These are phyloP conservation scores for Eulimnadia texana DNA, from an alignment of 1,140 invertebrate species.

Conservation along the genomic window DNA sequence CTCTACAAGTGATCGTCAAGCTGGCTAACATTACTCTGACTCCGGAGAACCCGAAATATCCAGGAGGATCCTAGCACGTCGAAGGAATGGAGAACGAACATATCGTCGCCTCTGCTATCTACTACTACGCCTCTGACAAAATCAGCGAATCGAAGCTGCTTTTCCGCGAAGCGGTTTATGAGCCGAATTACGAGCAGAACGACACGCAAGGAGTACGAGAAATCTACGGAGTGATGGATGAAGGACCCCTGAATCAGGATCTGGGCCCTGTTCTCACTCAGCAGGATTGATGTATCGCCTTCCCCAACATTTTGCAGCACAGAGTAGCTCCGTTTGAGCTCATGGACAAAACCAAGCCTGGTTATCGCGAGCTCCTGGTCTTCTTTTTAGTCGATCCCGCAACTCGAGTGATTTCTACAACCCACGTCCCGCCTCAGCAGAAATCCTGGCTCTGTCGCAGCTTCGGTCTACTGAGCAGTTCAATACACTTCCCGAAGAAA, in stretches of 20 bases:
- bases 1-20: too few species aligned
- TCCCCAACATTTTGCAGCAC: conserved; percentile 16
- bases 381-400: conserved; percentile 14
- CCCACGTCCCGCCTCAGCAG: too few species aligned
- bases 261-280: conserved; percentile 1
- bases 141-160: conserved; percentile 11
- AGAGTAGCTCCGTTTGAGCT: conserved; percentile 8
- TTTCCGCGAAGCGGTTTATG: conserved; percentile 13
- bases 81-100: conserved; percentile 15
- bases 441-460: too few species aligned
- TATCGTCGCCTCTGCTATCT: conserved; percentile 16
- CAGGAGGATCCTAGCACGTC: conserved; percentile 13
- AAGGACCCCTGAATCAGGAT: conserved; percentile 1
- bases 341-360: neutral
- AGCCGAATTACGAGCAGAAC: neutral
- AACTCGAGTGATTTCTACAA: neutral
- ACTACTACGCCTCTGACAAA: conserved; percentile 13
- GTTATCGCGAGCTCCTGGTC: conserved; percentile 13
- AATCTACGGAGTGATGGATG: neutral
- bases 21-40: too few species aligned
- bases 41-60: too few species aligned
- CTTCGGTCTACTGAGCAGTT: too few species aligned
- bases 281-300: conserved; percentile 3
- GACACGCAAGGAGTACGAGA: neutral
- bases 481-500: too few species aligned